phyloP scores from a whole-genome alignment of 2,888 invertebrate genomes.

The Lampropteryx suffumata region DNA sequence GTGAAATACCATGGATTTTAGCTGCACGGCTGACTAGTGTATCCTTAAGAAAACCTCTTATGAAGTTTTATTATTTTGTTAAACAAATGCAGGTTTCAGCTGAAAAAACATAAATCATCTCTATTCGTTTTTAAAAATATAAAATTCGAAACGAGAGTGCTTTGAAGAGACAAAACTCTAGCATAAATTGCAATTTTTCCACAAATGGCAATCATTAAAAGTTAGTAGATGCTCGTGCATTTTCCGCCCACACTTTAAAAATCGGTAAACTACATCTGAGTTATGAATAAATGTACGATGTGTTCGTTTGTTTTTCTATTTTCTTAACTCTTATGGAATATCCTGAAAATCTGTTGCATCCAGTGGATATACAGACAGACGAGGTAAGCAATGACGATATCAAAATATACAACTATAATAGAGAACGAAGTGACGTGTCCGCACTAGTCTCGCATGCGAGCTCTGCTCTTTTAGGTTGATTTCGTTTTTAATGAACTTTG shows the following conservation, averaged over 20 bases:
- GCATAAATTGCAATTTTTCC: conserved; percentile 17
- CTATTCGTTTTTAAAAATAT: too few relatives aligned
- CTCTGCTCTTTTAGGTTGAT: conserved; percentile 11
- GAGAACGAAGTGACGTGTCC: not conserved
- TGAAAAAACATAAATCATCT: too few relatives aligned
- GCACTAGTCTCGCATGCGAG: conserved; percentile 10
- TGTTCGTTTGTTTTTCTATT: not conserved
- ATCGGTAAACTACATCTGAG: not conserved
- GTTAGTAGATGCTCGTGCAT: conserved; percentile 24
- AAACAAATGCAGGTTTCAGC: too few relatives aligned
- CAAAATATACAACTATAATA: too few relatives aligned
- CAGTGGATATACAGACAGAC: too few relatives aligned
- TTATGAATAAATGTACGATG: not conserved
- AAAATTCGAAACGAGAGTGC: not conserved
- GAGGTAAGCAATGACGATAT: too few relatives aligned
- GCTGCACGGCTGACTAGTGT: too few relatives aligned
- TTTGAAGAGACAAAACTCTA: not conserved
- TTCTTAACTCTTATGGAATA: too few relatives aligned
- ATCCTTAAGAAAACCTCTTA: too few relatives aligned
- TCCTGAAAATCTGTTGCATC: too few relatives aligned
- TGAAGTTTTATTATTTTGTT: too few relatives aligned
- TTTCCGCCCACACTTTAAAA: conserved; percentile 22
- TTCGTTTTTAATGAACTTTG: conserved; percentile 9
- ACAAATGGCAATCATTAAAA: conserved; percentile 33
- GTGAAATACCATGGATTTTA: too few relatives aligned